Evolutionary conservation across 2,888 invertebrate species (phyloP).

Genomic region (Pterobdella sp.): DNA sequence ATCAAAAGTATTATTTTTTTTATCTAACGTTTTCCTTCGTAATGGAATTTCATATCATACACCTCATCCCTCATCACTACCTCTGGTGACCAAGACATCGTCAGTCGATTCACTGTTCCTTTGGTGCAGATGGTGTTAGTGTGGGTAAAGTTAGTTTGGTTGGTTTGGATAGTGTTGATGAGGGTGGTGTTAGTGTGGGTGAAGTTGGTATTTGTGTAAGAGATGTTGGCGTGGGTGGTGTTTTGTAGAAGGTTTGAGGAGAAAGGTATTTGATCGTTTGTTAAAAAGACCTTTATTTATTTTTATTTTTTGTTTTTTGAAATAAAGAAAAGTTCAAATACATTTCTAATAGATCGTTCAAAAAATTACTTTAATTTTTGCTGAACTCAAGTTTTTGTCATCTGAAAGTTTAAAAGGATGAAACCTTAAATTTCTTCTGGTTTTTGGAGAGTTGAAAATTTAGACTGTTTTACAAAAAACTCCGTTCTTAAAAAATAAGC

Average conservation of each 20-base stretch:
- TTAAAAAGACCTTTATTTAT: too few species aligned
- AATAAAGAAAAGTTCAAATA: too few species aligned
- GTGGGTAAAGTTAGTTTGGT: not conserved
- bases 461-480: too few species aligned
- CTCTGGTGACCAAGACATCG: not conserved
- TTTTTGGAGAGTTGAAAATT: too few species aligned
- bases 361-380: too few species aligned
- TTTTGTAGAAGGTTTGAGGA: not conserved
- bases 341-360: too few species aligned
- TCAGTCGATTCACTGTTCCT: not conserved
- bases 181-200: not conserved
- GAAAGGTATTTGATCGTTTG: not conserved
- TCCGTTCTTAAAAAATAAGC: too few species aligned
- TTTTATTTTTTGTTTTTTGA: too few species aligned
- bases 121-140: not conserved
- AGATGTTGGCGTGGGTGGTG: not conserved
- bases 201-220: not conserved
- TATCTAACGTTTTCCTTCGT: not conserved
- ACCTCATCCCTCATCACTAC: not conserved
- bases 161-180: not conserved
- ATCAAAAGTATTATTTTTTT: too few species aligned
- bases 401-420: too few species aligned
- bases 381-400: too few species aligned
- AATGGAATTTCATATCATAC: slow-evolving; percentile 4
- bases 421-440: too few species aligned